Evolutionary conservation across 37 sponge, comb jelly and placozoan genomes (phyloP).

Genomic region (Geodia barretti): DNA sequence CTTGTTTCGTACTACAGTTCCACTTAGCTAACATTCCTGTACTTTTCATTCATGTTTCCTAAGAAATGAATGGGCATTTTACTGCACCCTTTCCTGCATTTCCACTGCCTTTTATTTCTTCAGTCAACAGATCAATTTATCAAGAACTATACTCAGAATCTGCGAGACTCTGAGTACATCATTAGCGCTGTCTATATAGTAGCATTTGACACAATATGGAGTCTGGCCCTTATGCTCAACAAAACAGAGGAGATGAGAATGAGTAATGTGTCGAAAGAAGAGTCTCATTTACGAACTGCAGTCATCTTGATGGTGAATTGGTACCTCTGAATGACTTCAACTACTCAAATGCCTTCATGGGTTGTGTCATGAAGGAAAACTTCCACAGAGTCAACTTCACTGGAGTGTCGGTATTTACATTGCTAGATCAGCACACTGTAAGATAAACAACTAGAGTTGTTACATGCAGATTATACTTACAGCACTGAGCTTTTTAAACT

Average conservation of each 20-base stretch:
- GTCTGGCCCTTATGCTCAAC: constrained; percentile 39
- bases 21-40: too few species aligned
- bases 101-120: neutral
- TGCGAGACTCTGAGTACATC: neutral
- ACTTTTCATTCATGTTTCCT: too few species aligned
- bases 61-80: too few species aligned
- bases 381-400: constrained; percentile 13
- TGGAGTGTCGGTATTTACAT: constrained; percentile 44
- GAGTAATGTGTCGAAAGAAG: neutral
- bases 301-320: neutral
- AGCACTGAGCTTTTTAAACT: too few species aligned
- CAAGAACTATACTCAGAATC: neutral
- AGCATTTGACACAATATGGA: constrained; percentile 45
- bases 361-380: constrained; percentile 25
- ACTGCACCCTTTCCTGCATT: too few species aligned
- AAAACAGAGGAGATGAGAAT: neutral
- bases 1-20: too few species aligned
- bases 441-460: too few species aligned
- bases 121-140: too few species aligned
- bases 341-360: constrained; percentile 13
- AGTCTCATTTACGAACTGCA: constrained; percentile 16
- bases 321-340: constrained; percentile 28
- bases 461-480: too few species aligned
- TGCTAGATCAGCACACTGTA: too few species aligned
- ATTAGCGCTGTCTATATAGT: neutral